Conservation (phyloP, 2,888 invertebrate species). For the Hemicrepidius hirtus region DNA sequence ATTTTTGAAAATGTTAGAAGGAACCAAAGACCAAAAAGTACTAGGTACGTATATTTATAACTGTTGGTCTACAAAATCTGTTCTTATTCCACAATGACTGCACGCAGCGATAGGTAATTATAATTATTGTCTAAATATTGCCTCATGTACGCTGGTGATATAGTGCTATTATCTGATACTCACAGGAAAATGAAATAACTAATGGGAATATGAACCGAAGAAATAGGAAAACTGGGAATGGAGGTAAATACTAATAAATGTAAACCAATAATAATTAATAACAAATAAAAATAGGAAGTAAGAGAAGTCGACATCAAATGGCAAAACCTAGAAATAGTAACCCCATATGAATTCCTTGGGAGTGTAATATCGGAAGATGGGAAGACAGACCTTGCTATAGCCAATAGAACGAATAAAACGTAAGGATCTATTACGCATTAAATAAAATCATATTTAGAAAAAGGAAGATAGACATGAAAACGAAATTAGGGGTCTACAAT, state of each 20-base stretch:
- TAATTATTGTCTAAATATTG: too few relatives aligned
- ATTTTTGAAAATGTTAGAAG: too few relatives aligned
- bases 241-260: slow-evolving; percentile 16
- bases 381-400: slow-evolving; percentile 11
- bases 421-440: slow-evolving; percentile 7
- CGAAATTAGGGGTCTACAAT: slow-evolving; percentile 11
- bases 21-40: too few relatives aligned
- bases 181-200: too few relatives aligned
- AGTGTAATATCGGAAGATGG: slow-evolving; percentile 9
- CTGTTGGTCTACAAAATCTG: too few relatives aligned
- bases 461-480: slow-evolving; percentile 1
- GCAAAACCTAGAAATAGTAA: slow-evolving; percentile 1
- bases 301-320: neutral
- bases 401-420: slow-evolving; percentile 15
- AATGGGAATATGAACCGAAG: too few relatives aligned
- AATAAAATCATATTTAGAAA: slow-evolving; percentile 10
- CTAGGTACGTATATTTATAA: too few relatives aligned
- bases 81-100: too few relatives aligned
- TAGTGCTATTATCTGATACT: too few relatives aligned
- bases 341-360: too few relatives aligned
- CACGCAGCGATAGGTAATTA: too few relatives aligned
- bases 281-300: slow-evolving; percentile 9
- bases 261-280: slow-evolving; percentile 10
- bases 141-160: too few relatives aligned
- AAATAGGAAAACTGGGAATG: slow-evolving; percentile 11